phyloP scores from a whole-genome alignment of 2,113 vertebrate genomes.

The Nothocercus julius region DNA sequence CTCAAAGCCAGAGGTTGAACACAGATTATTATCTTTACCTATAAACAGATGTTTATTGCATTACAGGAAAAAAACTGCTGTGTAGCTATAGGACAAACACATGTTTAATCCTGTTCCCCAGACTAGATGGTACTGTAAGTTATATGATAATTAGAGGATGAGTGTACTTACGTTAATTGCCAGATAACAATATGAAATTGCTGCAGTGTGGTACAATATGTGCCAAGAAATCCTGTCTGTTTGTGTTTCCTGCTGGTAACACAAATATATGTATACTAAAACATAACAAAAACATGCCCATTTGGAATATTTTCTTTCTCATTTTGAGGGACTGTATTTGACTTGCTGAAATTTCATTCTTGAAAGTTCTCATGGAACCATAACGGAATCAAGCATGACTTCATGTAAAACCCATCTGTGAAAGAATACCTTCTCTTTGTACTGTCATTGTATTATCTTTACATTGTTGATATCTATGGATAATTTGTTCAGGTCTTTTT shows the following conservation, averaged over 20 bases:
- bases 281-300: background rate
- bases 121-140: conserved; percentile 52
- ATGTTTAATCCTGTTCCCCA: conserved; percentile 49
- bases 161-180: conserved; percentile 67
- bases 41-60: conserved; percentile 2
- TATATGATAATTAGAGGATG: conserved; percentile 72
- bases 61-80: conserved; percentile 52
- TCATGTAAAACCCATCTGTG: background rate
- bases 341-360: background rate
- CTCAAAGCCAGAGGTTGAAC: background rate
- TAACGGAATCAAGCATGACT: background rate
- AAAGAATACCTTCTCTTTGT: background rate
- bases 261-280: conserved; percentile 7
- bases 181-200: conserved; percentile 66
- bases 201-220: conserved; percentile 46
- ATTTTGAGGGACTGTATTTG: background rate
- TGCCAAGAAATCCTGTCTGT: conserved; percentile 51
- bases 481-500: background rate
- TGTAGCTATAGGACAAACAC: conserved; percentile 37
- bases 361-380: background rate
- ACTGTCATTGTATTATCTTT: background rate
- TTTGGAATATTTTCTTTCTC: background rate
- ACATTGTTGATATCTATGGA: background rate
- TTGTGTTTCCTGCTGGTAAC: conserved; percentile 28
- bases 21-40: background rate